Percentiles rank a stretch among this genome's conserved stretches.
These are phyloP conservation scores for Zygothrica quintamaculata DNA, from an alignment of 2,888 invertebrate genomes.

Conservation along the genomic window DNA sequence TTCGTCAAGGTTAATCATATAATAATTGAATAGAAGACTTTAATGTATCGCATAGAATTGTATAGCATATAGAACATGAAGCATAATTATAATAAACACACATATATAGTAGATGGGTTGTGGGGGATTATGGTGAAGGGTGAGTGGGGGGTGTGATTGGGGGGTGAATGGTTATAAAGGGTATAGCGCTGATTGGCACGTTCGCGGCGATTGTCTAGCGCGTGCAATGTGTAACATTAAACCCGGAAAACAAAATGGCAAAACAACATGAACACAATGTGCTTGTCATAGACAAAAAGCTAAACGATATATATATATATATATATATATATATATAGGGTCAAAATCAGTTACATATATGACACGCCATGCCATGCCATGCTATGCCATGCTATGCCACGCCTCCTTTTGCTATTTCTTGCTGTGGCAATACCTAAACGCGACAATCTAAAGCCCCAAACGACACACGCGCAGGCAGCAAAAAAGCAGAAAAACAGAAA, in stretches of 20 bases:
- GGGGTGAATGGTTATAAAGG: too few species aligned
- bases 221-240: constrained; percentile 72
- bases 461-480: constrained; percentile 42
- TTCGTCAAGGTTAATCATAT: constrained; percentile 73
- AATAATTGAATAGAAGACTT: constrained; percentile 37
- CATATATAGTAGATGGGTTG: constrained; percentile 1
- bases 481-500: constrained; percentile 7
- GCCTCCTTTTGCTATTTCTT: too few species aligned
- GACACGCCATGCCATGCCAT: background rate
- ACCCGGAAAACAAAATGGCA: constrained; percentile 76
- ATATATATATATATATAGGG: too few species aligned
- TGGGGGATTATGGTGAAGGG: background rate
- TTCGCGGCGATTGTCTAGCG: constrained; percentile 57
- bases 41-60: constrained; percentile 48
- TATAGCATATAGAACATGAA: constrained; percentile 47
- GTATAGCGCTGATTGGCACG: constrained; percentile 57
- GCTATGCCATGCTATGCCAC: background rate
- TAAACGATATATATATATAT: too few species aligned
- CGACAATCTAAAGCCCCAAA: constrained; percentile 21
- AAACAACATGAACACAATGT: constrained; percentile 71
- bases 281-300: constrained; percentile 44
- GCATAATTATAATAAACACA: constrained; percentile 48
- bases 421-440: background rate
- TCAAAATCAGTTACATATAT: constrained; percentile 8
- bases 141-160: background rate